Base-by-base conservation (phyloP, 37 sponge, comb jelly and placozoan genomes). In the Corticium candelabrum region DNA sequence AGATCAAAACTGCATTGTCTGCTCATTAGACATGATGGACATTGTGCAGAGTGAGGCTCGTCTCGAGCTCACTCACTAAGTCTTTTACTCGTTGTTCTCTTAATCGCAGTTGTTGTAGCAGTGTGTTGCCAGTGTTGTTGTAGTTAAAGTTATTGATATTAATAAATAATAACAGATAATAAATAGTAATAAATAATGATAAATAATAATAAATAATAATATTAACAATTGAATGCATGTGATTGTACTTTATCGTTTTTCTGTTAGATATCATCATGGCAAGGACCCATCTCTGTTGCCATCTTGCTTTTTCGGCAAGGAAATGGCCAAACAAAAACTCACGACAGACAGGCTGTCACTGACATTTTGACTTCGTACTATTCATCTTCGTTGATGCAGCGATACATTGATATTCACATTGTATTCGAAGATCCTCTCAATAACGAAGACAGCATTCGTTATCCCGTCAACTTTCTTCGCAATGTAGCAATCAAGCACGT, bases 391-490 rank as follows among this genome's bases (percentile, higher is more conserved):
- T 21, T 27, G 15, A 21, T 50, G 62, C 62, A 21, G 21, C 11
- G 21, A 27, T 21, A 50, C 62, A 21, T 50, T 21, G 62, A 50
- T 21, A 21, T 50, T 21, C 62, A 50, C 62, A 21, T 50, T 21
- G 62, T 50, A 11, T 50, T 70, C 29, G 21, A 76, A n/a, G 77
- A 76, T n/a, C 5, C 27, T 15, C 5, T 76, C 27, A 76, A 76
- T 29, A 68, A n/a, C 11, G 67, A 76, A 7, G 77, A 76, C 40
- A 5, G 7, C 68, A 21, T 29, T 15, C 62, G 34, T n/a, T 76
- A 76, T 35, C 77, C 77, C 5, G 77, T 76, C 11, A 76, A 76
- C 68, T 76, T n/a, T n/a, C 67, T 76, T 68, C 41, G 77, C 7
- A 34, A 5, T 76, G n/a, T 76, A 11, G 41, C 77, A 11, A 35